Base-by-base conservation (phyloP, 2,797 vertebrate species). In the Cheracebus regulus region DNA sequence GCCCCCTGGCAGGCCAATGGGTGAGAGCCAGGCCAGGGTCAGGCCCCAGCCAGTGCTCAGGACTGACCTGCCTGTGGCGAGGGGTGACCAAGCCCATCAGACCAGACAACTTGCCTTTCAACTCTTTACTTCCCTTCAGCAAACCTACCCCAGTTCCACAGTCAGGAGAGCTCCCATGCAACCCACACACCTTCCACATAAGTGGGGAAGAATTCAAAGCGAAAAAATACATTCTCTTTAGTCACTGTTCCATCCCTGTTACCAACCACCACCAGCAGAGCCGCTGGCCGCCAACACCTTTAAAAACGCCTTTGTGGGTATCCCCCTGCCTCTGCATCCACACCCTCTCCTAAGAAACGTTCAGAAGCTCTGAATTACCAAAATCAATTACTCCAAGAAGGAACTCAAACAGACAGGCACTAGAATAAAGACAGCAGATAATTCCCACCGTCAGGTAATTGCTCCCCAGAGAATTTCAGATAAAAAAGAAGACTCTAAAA, bases 331-430 rank as follows among this genome's bases (percentile, higher is more conserved):
- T 95, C 93, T 7, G 58, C 8, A 4, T 36, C n/a, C 30, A 55
- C 92, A 85, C 75, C 84, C 39, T 73, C 94, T 79, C 80, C 83
- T 92, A 90, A 96, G 80, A 97, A 88, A 72, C 22, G 30, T 33
- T 96, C 91, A 75, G n/a, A 41, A 78, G 73, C 85, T 89, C 95
- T 78, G 95, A 98, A 97, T 98, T 97, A 97, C 81, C 96, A 95
- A 97, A 96, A 97, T 96, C 96, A 98, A 95, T 98, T 97, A 97
- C 93, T 92, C 94, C 81, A 76, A 86, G 90, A 28, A 93, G 96
- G 88, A 97, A 80, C 96, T 91, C 90, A 70, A 95, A 90, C 95
- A 97, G 97, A 97, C 92, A 96, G 94, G 78, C 93, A 67, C 93
- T 95, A 64, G 90, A 82, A 98, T 96, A 98, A 98, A 98, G 89